Base-by-base conservation (phyloP, 2,888 invertebrate species). In the Synergus gifuensis region DNA sequence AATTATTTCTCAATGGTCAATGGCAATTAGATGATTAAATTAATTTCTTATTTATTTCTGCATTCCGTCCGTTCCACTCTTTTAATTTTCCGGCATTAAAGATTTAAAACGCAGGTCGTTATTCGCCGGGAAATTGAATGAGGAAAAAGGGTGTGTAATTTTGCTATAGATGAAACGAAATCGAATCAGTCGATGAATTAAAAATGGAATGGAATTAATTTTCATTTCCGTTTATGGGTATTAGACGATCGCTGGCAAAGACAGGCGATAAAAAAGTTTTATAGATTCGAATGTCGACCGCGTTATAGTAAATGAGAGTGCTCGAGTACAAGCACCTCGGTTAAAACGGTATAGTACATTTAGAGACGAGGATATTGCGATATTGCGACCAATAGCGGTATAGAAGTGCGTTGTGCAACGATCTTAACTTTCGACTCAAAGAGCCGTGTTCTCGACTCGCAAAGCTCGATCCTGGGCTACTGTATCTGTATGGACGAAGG, bases 351-450 rank as follows among this genome's bases (percentile, higher is more conserved):
- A 73, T 54, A 54, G 73, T 54, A 73, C 73, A 73, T 73, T 69
- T 60, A 73, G 54, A 86, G 86, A 86, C 86, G 86, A 86, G 88
- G 86, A 86, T 85, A 85, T 89, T 89, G 90, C 88, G 86, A 87
- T 85, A 88, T 85, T 84, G 86, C 88, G 83, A 87, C 85, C 54
- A 73, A 54, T 86, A 82, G 83, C 78, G 85, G 86, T 63, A 87
- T 73, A 73, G 73, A 73, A 54, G 73, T 73, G 36, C 84, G 86
- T 90, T 89, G 89, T 90, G 90, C 90, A 90, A 90, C 85, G 81
- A 83, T 85, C 82, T 84, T 83, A 86, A 90, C 90, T 90, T 90
- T 90, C 89, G 87, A 89, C 84, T 89, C 83, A 86, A 86, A 86
- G 82, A 79, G 80, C 54, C 66, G 58, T 16, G 73, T n/a, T 73